Conservation (phyloP, 2,113 vertebrate species). For the Herpetotheres cachinnans region DNA sequence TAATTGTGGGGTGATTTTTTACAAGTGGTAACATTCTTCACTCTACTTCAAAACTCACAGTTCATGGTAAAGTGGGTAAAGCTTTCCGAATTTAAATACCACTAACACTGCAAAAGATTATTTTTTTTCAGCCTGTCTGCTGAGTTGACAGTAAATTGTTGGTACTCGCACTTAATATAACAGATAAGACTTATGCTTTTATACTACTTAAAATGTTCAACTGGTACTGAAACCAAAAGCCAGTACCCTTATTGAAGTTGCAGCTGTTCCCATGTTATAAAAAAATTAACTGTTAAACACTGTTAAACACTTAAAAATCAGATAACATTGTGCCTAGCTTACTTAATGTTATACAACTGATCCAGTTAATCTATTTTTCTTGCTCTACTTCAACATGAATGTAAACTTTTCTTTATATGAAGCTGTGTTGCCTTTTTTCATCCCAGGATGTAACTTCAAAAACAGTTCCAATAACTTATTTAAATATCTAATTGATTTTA, state of each 20-base stretch:
- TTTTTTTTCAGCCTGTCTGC: neutral
- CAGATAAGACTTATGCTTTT: neutral
- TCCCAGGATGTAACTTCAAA: neutral
- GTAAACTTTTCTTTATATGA: neutral
- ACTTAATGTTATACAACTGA: neutral
- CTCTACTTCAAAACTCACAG: neutral
- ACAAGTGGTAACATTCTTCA: neutral
- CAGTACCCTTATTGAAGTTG: neutral
- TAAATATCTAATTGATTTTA: slow-evolving; percentile 42
- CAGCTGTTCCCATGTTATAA: neutral
- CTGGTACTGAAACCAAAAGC: neutral
- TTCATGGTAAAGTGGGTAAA: neutral
- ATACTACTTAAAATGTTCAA: neutral
- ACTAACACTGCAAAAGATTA: neutral
- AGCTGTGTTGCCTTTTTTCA: neutral
- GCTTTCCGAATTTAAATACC: neutral
- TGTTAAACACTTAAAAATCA: neutral
- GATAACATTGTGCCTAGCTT: neutral
- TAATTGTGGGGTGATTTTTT: neutral
- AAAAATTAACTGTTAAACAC: neutral
- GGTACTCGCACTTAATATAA: neutral
- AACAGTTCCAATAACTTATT: neutral
- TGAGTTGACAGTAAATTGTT: neutral
- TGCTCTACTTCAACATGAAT: neutral
- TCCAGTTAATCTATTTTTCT: neutral